phyloP scores from a whole-genome alignment of 2,797 vertebrate species.

The Siniperca obscura region DNA sequence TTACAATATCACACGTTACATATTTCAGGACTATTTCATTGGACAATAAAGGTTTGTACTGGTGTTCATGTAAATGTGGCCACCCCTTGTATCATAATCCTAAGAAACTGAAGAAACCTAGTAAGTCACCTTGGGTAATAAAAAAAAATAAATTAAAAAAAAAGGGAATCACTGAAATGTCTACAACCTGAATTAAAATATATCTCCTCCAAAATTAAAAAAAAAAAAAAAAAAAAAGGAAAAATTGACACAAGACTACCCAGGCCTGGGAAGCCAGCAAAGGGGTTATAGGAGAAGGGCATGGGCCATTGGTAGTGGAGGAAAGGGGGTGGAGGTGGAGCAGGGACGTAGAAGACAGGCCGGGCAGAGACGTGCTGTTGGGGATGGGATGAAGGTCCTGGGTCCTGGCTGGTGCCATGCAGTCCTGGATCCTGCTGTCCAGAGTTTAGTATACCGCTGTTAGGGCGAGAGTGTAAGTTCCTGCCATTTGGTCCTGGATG shows the following conservation, averaged over 20 bases:
- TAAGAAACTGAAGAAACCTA: not conserved
- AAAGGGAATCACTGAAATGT: not conserved
- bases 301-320: constrained; percentile 77
- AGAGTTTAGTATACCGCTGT: not conserved
- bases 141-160: not conserved
- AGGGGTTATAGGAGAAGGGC: constrained; percentile 73
- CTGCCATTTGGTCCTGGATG: constrained; percentile 30
- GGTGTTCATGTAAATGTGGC: not conserved
- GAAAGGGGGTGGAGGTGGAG: constrained; percentile 61
- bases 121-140: not conserved
- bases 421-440: constrained; percentile 44
- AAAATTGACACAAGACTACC: constrained; percentile 43
- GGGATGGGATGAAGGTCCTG: constrained; percentile 25
- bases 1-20: not conserved
- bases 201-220: not conserved
- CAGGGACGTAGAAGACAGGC: constrained; percentile 63
- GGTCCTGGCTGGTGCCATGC: constrained; percentile 31
- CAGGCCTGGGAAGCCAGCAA: constrained; percentile 70
- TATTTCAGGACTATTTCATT: not conserved
- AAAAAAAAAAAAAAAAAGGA: no score
- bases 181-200: not conserved
- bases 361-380: constrained; percentile 27
- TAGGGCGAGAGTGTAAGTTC: not conserved
- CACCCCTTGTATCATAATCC: not conserved
- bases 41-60: not conserved